phyloP scores from a whole-genome alignment of 2,113 vertebrate genomes.

The Corydoras sp. region DNA sequence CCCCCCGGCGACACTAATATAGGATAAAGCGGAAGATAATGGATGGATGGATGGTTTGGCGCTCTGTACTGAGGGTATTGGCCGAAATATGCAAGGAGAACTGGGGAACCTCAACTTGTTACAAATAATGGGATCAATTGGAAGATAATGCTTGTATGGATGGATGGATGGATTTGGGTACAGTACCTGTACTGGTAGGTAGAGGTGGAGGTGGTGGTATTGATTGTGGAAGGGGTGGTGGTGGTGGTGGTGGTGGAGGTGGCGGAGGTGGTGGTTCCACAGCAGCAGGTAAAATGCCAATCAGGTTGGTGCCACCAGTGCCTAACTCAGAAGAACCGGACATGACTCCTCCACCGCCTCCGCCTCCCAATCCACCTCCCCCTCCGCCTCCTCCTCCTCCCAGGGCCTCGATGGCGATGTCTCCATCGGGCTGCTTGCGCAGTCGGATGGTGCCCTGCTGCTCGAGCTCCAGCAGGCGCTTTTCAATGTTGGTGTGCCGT shows the following conservation, averaged over 20 bases:
- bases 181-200: slow-evolving; percentile 36
- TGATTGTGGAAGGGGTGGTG: slow-evolving; percentile 61
- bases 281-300: slow-evolving; percentile 16
- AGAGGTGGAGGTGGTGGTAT: slow-evolving; percentile 76
- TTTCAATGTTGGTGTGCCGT: slow-evolving; percentile 72
- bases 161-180: too few species aligned
- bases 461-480: slow-evolving; percentile 69
- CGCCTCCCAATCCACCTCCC: not conserved
- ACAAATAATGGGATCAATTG: too few species aligned
- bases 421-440: slow-evolving; percentile 68
- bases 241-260: slow-evolving; percentile 63
- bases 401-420: slow-evolving; percentile 64
- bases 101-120: too few species aligned
- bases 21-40: too few species aligned
- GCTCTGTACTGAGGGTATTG: too few species aligned
- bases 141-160: too few species aligned
- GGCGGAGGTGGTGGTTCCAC: slow-evolving; percentile 66
- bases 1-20: too few species aligned
- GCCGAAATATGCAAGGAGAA: too few species aligned
- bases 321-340: slow-evolving; percentile 46
- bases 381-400: slow-evolving; percentile 36
- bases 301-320: slow-evolving; percentile 43
- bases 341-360: slow-evolving; percentile 18
- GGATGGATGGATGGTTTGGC: too few species aligned
- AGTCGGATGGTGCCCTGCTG: slow-evolving; percentile 63